phyloP scores from a whole-genome alignment of 2,888 invertebrate species.

The Periphyllus acericola region DNA sequence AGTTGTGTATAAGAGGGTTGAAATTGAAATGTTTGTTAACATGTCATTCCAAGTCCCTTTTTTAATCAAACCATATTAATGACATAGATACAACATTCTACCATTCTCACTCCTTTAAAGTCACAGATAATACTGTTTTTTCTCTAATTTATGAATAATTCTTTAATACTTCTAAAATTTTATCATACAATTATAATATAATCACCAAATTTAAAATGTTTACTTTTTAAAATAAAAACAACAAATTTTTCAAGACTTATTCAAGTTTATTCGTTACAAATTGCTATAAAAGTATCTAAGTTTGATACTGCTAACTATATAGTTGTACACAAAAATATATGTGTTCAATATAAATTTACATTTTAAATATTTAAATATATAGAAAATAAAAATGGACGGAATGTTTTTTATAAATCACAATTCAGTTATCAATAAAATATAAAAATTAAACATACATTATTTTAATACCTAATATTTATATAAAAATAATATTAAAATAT shows the following conservation, averaged over 20 bases:
- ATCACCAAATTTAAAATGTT: too few relatives aligned
- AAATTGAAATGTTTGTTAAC: too few relatives aligned
- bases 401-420: neutral
- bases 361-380: neutral
- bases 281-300: neutral
- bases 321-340: neutral
- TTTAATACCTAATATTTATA: neutral
- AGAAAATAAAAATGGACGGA: neutral
- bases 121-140: too few relatives aligned
- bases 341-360: neutral
- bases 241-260: too few relatives aligned
- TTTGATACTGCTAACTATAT: neutral
- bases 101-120: too few relatives aligned
- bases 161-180: too few relatives aligned
- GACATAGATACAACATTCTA: too few relatives aligned
- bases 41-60: too few relatives aligned
- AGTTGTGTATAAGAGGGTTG: neutral
- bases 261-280: neutral
- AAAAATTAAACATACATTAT: neutral
- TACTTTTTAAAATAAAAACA: too few relatives aligned
- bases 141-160: too few relatives aligned
- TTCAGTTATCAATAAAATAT: neutral
- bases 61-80: too few relatives aligned
- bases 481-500: neutral
- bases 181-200: too few relatives aligned